Base-by-base conservation (phyloP, 2,797 vertebrate species). In the Tapera naevia region DNA sequence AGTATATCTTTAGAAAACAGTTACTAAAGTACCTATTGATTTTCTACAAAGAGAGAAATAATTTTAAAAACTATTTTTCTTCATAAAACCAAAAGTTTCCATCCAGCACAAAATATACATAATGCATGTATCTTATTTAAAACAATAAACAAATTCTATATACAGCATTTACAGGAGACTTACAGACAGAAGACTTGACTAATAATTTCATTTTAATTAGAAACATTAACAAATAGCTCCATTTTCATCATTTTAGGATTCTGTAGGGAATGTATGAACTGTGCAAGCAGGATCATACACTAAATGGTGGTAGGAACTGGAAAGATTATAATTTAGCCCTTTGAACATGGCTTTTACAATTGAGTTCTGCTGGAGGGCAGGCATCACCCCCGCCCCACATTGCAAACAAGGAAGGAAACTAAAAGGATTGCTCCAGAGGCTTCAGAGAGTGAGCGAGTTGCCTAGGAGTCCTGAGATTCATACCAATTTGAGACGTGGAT, bases 81-180 rank as follows among this genome's bases (percentile, higher is more conserved):
- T 93, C 53, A 56, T 64, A 91, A 85, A 70, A 48, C 8, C 15
- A 65, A 78, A 86, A 90, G 24, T 18, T 91, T 89, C 22, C 10
- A 46, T 45, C 30, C 14, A 80, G 27, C 3, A 3, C 10, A 69
- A 93, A 78, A 70, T 56, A 33, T 57, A 67, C 6, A 30, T 32
- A 74, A 61, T 32, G 43, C 7, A 75, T 37, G 23, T 66, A 33
- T 73, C 62, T 51, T 62, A 45, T 61, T 92, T 71, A 46, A 83
- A 82, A 71, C 32, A 89, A 82, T 27, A 60, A 71, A 53, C 13
- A 83, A 80, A 45, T 50, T 58, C 27, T 89, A 71, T 33, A 60
- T 46, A 67, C 0, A 1, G 43, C 33, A 78, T 65, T 93, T 91
- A 57, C 70, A 80, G 33, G 14, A 83, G 39, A 67, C 27, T 60